A percentile compares a stretch with the other conserved stretches of the same genome.
Conservation (phyloP, 37 sponge, comb jelly and placozoan genomes). For the Oscarella lobularis region DNA sequence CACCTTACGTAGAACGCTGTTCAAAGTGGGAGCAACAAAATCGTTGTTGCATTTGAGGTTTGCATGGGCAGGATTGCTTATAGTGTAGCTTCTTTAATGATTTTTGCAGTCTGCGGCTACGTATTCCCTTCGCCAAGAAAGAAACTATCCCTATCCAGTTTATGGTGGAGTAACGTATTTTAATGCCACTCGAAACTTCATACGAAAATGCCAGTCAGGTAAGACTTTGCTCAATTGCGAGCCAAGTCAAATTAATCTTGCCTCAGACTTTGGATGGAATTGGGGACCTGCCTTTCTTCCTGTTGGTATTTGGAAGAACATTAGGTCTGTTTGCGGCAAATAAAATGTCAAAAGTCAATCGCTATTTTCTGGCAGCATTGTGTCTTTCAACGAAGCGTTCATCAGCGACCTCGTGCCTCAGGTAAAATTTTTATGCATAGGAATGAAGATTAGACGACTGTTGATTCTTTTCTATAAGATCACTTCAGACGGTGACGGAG, state of each 20-base stretch:
- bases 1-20: conserved; percentile 17
- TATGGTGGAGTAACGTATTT: conserved; percentile 18
- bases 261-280: conserved; percentile 96
- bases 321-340: conserved; percentile 15
- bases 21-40: conserved; percentile 17
- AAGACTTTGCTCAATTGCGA: not conserved
- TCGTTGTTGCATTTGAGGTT: conserved; percentile 38
- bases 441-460: too few species aligned
- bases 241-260: too few species aligned
- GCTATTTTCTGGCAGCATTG: not conserved
- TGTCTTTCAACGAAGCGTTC: conserved; percentile 11
- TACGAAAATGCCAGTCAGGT: conserved; percentile 79
- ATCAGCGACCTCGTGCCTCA: conserved; percentile 25
- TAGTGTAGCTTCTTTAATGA: not conserved
- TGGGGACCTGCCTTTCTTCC: conserved; percentile 97
- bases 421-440: not conserved
- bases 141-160: conserved; percentile 41
- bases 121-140: conserved; percentile 24
- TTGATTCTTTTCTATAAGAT: too few species aligned
- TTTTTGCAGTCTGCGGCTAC: conserved; percentile 41
- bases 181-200: conserved; percentile 49
- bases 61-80: too few species aligned
- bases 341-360: not conserved
- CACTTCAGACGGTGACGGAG: not conserved
- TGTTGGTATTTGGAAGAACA: conserved; percentile 69